Evolutionary conservation across 2,797 vertebrate species (phyloP).

Genomic region (Sebastes wilsoni): DNA sequence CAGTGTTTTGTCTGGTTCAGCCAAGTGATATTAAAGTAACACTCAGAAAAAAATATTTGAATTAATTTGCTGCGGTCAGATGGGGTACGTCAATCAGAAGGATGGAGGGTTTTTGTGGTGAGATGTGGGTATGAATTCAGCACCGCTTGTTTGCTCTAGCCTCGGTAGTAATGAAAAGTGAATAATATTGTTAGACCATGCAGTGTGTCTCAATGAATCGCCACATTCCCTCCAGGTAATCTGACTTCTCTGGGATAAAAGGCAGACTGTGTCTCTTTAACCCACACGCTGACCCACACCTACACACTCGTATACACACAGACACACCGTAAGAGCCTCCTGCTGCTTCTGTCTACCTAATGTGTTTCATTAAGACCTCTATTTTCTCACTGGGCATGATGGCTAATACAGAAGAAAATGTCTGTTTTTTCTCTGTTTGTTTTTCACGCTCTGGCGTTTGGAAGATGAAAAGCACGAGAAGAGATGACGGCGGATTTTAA

Average conservation of each 20-base stretch:
- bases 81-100: background rate
- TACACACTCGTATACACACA: constrained; percentile 22
- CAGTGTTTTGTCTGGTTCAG: constrained; percentile 25
- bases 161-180: constrained; percentile 31
- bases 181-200: constrained; percentile 50
- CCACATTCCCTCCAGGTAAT: constrained; percentile 49
- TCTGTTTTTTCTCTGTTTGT: constrained; percentile 42
- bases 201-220: constrained; percentile 37
- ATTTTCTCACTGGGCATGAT: constrained; percentile 46
- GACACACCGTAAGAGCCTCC: constrained; percentile 5
- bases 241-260: constrained; percentile 46
- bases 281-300: constrained; percentile 41
- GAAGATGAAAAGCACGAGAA: constrained; percentile 59
- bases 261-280: constrained; percentile 21
- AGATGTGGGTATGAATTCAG: constrained; percentile 31
- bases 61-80: constrained; percentile 6
- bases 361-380: constrained; percentile 62
- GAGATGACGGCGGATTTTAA: constrained; percentile 67
- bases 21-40: constrained; percentile 11
- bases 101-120: background rate
- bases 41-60: constrained; percentile 23
- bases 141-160: constrained; percentile 23
- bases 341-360: constrained; percentile 39
- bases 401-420: constrained; percentile 29
- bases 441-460: constrained; percentile 44